Evolutionary conservation across 2,888 invertebrate species (phyloP).

Genomic region (Stegana nigrithorax): DNA sequence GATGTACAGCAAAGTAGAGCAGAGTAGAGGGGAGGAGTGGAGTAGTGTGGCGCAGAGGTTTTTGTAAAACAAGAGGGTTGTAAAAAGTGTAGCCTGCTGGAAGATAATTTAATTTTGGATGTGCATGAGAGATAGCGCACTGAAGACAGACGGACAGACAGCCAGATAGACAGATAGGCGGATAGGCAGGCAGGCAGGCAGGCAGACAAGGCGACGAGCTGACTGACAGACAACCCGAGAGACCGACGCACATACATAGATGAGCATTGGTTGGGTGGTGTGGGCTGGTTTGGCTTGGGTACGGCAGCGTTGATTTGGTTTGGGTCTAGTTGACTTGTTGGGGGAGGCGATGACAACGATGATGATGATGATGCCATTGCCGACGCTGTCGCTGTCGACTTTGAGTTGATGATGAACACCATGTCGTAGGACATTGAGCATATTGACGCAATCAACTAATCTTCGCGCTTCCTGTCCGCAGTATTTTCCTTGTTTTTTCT

Average conservation of each 20-base stretch:
- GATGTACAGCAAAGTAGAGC: too few species aligned
- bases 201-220: not conserved
- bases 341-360: slow-evolving; percentile 10
- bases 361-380: slow-evolving; percentile 31
- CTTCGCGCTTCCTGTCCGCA: slow-evolving; percentile 63
- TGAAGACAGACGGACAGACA: slow-evolving; percentile 12
- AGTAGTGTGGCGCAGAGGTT: slow-evolving; percentile 12
- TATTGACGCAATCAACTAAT: slow-evolving; percentile 69
- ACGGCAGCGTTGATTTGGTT: slow-evolving; percentile 11
- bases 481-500: slow-evolving; percentile 12
- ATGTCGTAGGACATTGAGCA: slow-evolving; percentile 53
- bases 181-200: not conserved
- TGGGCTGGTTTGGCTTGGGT: slow-evolving; percentile 6
- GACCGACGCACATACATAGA: not conserved
- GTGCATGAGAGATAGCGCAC: slow-evolving; percentile 54
- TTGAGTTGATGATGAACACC: not conserved
- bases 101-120: slow-evolving; percentile 68
- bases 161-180: slow-evolving; percentile 10
- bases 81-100: slow-evolving; percentile 56
- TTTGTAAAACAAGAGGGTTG: slow-evolving; percentile 62
- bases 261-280: slow-evolving; percentile 22
- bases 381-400: too few species aligned
- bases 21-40: too few species aligned
- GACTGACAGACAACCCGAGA: slow-evolving; percentile 19
- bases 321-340: slow-evolving; percentile 4